A percentile compares a stretch with the other conserved stretches of the same genome.
Evolutionary conservation across 2,888 invertebrate species (phyloP).

Genomic region (Trisateles emortualis): DNA sequence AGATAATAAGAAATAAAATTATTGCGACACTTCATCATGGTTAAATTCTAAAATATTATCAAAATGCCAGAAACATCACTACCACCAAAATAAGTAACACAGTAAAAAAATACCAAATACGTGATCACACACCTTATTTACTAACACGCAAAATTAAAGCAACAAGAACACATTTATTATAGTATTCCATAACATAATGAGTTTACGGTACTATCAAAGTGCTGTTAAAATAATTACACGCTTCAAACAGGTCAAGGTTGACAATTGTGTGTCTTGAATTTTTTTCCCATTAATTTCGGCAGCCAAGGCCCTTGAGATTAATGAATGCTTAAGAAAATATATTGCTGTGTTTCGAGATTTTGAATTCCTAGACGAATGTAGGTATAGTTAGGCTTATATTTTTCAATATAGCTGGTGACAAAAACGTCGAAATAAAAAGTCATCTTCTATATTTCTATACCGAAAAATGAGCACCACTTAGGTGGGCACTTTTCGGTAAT

Average conservation of each 20-base stretch:
- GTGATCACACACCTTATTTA: background rate
- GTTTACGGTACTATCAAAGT: slow-evolving; percentile 24
- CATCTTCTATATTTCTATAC: no score
- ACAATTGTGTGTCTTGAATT: slow-evolving; percentile 55
- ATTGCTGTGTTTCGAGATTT: slow-evolving; percentile 38
- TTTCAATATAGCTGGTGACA: background rate
- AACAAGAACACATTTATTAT: slow-evolving; percentile 4
- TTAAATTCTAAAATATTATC: no score
- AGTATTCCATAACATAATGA: slow-evolving; percentile 15
- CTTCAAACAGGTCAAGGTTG: slow-evolving; percentile 57
- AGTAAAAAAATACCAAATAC: no score
- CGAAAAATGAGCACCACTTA: no score
- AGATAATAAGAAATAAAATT: no score
- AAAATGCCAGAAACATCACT: no score
- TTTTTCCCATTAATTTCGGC: slow-evolving; percentile 58
- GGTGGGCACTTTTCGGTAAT: no score
- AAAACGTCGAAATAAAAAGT: no score
- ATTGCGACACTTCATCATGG: no score
- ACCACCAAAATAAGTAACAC: no score
- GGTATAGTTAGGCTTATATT: slow-evolving; percentile 20
- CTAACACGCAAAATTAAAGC: background rate
- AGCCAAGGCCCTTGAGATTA: slow-evolving; percentile 49
- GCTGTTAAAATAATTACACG: slow-evolving; percentile 52
- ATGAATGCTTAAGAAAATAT: slow-evolving; percentile 55
- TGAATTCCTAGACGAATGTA: no score